phyloP scores from a whole-genome alignment of 2,888 invertebrate genomes.

The Physocephala rufipes region DNA sequence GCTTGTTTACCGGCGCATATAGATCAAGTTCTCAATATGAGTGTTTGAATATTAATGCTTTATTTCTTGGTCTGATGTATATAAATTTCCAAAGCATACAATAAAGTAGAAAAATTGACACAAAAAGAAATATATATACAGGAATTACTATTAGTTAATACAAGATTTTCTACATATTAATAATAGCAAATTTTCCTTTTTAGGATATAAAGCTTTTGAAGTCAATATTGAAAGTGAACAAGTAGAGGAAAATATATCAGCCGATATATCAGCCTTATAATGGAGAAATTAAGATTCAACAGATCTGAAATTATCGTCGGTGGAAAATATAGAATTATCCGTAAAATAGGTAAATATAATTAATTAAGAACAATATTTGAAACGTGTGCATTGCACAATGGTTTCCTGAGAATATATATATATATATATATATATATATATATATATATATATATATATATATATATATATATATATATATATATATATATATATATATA shows the following conservation, averaged over 20 bases:
- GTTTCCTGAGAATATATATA: not conserved
- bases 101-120: too few relatives aligned
- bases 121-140: too few relatives aligned
- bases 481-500: constrained; percentile 1
- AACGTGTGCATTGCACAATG: too few relatives aligned
- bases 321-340: constrained; percentile 92
- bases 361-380: constrained; percentile 9
- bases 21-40: too few relatives aligned
- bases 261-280: constrained; percentile 36
- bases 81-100: too few relatives aligned
- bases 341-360: constrained; percentile 82
- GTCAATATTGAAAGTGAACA: not conserved
- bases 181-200: not conserved
- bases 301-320: constrained; percentile 81
- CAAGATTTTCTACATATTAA: too few relatives aligned
- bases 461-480: not conserved
- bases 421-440: not conserved
- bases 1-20: too few relatives aligned
- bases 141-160: too few relatives aligned
- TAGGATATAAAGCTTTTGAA: not conserved
- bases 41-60: too few relatives aligned
- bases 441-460: not conserved
- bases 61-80: too few relatives aligned
- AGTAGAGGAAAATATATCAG: not conserved
- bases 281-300: constrained; percentile 62